Evolutionary conservation across 2,888 invertebrate genomes (phyloP), one percentile per base, ranked within the genome.

Genomic region (Rhagonycha lutea): DNA sequence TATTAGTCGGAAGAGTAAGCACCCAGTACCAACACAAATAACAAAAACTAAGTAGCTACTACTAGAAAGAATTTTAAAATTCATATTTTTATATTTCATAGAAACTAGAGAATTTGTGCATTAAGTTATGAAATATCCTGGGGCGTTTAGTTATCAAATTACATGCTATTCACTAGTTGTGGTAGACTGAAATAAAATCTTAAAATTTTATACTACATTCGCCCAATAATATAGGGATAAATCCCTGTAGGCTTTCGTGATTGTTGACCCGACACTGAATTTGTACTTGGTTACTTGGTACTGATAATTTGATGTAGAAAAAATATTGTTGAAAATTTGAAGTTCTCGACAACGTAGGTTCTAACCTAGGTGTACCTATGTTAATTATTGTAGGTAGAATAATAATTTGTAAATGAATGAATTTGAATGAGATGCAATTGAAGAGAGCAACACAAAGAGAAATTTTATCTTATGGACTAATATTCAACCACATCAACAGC

Each of bases 191-290:
- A 68, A 69, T 65, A 69, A 73, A 60, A 69, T 65, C 74, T 65
- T 26, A 70, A 65, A 70, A 26, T 60, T 70, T 62, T 26, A 61
- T 69, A 18, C 70, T 70, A 65, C 70, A 74, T 65, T 74, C 70
- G 69, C 67, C 60, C 63, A 67, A 74, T 70, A 67, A 74, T 70
- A 63, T 74, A 74, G 74, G 67, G 71, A 60, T 61, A 69, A 28
- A 63, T 70, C 74, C 74, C 67, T 24, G 18, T 47, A 69, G 70
- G 69, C 70, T 70, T 60, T 69, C 74, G 28, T 69, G 69, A 62
- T 74, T 74, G 74, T 63, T 70, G 74, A 70, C 74, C 73, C 63
- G 65, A 70, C 70, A 74, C 28, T 70, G 63, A 74, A 74, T 70
- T 65, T 74, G 70, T 70, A 74, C 63, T 65, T 26, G 63, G 63